Conservation (phyloP, 2,888 invertebrate genomes). For the Norana najaformis region DNA sequence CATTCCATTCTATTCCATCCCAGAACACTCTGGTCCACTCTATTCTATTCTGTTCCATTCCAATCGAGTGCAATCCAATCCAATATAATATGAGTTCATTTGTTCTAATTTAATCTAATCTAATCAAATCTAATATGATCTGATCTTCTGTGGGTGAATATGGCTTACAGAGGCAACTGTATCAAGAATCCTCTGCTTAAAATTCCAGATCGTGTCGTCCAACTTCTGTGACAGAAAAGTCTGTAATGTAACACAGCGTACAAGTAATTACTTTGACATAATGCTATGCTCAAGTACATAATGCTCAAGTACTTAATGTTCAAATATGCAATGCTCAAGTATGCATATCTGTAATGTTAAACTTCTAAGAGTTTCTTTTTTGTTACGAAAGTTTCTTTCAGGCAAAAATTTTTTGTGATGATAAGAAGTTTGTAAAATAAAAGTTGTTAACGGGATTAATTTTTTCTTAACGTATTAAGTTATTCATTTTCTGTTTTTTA, state of each 20-base stretch:
- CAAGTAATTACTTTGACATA: neutral
- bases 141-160: neutral
- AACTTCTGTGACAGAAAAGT: neutral
- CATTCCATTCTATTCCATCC: neutral
- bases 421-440: too few species aligned
- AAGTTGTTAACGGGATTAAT: too few species aligned
- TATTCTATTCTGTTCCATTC: too few species aligned
- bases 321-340: neutral
- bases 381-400: too few species aligned
- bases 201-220: conserved; percentile 91
- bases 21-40: neutral
- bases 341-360: neutral
- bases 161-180: conserved; percentile 87
- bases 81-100: neutral
- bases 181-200: conserved; percentile 93
- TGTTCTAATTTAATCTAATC: too few species aligned
- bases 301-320: too few species aligned
- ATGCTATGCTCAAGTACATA: neutral
- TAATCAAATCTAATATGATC: too few species aligned
- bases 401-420: too few species aligned
- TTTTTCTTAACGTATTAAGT: too few species aligned
- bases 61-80: too few species aligned
- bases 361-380: too few species aligned
- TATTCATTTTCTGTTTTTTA: too few species aligned
- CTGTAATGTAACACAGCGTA: neutral